These are phyloP conservation scores for Meteorus sp. DNA, from an alignment of 1,140 invertebrate species.

Conservation along the genomic window DNA sequence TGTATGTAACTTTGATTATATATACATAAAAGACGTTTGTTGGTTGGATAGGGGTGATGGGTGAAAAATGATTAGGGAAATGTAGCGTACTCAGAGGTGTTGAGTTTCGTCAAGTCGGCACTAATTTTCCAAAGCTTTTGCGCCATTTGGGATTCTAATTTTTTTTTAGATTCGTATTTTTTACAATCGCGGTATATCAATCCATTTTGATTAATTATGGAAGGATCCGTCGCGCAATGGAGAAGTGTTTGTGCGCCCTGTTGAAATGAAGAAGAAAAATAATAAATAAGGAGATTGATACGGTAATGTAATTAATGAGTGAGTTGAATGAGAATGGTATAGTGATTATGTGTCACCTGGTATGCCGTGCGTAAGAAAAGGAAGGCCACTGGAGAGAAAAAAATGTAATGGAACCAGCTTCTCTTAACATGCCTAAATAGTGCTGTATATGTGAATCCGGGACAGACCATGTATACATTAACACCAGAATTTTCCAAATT, in stretches of 20 bases:
- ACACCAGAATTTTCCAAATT: slow-evolving; percentile 63
- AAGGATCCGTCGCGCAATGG: slow-evolving; percentile 72
- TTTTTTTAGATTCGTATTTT: slow-evolving; percentile 65
- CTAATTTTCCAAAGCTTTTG: slow-evolving; percentile 73
- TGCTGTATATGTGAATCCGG: slow-evolving; percentile 82
- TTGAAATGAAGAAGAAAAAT: slow-evolving; percentile 27
- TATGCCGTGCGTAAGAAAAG: slow-evolving; percentile 72
- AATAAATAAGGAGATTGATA: slow-evolving; percentile 10
- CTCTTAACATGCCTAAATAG: slow-evolving; percentile 70
- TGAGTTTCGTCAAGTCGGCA: slow-evolving; percentile 57
- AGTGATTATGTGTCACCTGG: slow-evolving; percentile 73
- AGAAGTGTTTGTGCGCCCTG: slow-evolving; percentile 78
- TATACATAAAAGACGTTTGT: too few relatives aligned
- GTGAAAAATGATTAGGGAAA: neutral
- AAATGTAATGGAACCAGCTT: slow-evolving; percentile 71
- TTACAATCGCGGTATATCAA: slow-evolving; percentile 75
- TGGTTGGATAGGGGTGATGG: too few relatives aligned
- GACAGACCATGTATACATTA: slow-evolving; percentile 76
- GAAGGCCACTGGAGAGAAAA: slow-evolving; percentile 70
- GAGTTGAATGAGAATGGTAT: neutral
- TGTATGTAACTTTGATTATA: too few relatives aligned
- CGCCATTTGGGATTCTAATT: slow-evolving; percentile 64
- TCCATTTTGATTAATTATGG: slow-evolving; percentile 66
- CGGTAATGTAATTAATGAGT: neutral
- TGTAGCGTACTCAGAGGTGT: neutral